Evolutionary conservation across 2,797 vertebrate species (phyloP).

Genomic region (Apogon talboti): DNA sequence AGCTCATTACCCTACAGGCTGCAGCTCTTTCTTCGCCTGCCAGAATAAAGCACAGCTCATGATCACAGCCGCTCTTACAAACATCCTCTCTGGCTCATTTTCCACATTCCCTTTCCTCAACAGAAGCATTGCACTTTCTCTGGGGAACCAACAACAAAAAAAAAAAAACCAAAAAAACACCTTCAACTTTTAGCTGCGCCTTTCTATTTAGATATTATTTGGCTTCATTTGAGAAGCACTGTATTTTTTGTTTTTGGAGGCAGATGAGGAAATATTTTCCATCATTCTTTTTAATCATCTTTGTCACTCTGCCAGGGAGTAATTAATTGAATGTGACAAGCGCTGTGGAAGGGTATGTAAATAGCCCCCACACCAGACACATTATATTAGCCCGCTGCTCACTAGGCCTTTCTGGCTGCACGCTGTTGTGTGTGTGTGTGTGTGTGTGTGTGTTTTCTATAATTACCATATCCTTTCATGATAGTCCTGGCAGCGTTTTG

Average conservation of each 20-base stretch:
- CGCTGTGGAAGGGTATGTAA: constrained; percentile 76
- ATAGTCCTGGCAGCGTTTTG: constrained; percentile 71
- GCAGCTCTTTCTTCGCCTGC: constrained; percentile 2
- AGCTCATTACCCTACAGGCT: constrained; percentile 69
- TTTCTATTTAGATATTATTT: constrained; percentile 43
- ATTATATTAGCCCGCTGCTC: constrained; percentile 66
- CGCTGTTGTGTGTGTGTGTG: constrained; percentile 32
- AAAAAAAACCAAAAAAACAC: neutral
- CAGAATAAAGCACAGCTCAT: constrained; percentile 60
- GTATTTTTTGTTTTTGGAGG: constrained; percentile 41
- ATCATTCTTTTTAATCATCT: constrained; percentile 72
- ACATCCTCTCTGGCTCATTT: constrained; percentile 60
- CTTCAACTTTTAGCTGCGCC: constrained; percentile 35
- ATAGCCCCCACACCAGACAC: constrained; percentile 74
- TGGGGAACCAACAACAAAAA: constrained; percentile 12
- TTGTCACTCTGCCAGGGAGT: constrained; percentile 76
- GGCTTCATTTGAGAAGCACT: constrained; percentile 49
- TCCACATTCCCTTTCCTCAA: constrained; percentile 34
- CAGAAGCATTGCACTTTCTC: constrained; percentile 35
- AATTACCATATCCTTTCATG: constrained; percentile 83
- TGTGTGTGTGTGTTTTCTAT: constrained; percentile 56
- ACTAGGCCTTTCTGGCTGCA: constrained; percentile 45
- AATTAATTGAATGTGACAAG: constrained; percentile 83
- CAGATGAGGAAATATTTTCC: constrained; percentile 59
- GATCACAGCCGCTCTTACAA: constrained; percentile 66